Evolutionary conservation across 2,113 vertebrate species (phyloP).

Genomic region (Podarcis cretensis): DNA sequence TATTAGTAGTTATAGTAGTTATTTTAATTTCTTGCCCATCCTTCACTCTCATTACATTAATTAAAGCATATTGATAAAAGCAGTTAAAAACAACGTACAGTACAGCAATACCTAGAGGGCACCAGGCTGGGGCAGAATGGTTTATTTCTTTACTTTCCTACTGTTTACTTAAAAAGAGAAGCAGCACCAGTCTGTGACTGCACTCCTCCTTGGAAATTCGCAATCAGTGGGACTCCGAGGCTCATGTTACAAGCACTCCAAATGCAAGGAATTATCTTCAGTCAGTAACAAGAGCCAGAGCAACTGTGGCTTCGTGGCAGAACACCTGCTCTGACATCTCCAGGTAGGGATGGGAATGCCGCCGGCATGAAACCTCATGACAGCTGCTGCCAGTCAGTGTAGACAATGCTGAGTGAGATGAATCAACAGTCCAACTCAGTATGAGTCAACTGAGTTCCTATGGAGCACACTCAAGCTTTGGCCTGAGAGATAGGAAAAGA

Average conservation of each 20-base stretch:
- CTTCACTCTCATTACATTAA: too few species aligned
- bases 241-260: neutral
- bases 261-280: neutral
- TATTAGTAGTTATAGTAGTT: too few species aligned
- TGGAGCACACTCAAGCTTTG: neutral
- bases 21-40: too few species aligned
- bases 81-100: too few species aligned
- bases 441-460: too few species aligned
- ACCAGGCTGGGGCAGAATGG: too few species aligned
- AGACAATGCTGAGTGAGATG: neutral
- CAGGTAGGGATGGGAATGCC: neutral
- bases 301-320: too few species aligned
- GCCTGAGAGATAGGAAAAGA: neutral
- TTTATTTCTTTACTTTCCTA: neutral
- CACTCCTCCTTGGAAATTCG: neutral
- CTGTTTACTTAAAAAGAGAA: neutral
- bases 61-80: too few species aligned
- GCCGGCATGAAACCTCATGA: too few species aligned
- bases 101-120: too few species aligned
- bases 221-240: neutral
- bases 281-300: neutral
- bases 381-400: neutral
- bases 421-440: too few species aligned
- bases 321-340: too few species aligned
- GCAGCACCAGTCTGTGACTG: neutral